Evolutionary conservation across 2,113 vertebrate genomes (phyloP).

Genomic region (Hypocryptadius cinnamomeus): DNA sequence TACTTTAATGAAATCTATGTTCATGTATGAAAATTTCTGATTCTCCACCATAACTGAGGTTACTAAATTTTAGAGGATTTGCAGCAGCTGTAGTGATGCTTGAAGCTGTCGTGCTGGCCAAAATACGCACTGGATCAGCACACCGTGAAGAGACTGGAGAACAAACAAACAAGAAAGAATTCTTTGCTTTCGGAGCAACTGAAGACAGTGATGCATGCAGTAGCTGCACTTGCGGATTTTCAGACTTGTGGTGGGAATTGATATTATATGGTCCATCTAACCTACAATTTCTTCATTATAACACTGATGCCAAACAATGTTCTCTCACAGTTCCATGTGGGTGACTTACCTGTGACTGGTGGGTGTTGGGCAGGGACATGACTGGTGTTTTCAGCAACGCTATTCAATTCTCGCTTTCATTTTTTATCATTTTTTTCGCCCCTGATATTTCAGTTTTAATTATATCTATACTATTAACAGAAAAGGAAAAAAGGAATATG

Average conservation of each 20-base stretch:
- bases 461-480: background rate
- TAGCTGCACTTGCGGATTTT: background rate
- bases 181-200: background rate
- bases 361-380: too few species aligned
- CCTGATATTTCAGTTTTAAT: background rate
- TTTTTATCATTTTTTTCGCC: fast-evolving
- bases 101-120: background rate
- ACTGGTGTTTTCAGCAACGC: background rate
- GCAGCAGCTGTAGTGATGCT: background rate
- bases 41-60: background rate
- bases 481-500: background rate
- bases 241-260: background rate
- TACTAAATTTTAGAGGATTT: background rate
- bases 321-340: background rate
- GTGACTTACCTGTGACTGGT: background rate
- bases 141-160: background rate
- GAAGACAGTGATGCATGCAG: background rate
- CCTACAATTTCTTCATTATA: background rate
- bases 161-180: background rate
- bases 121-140: background rate
- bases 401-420: background rate
- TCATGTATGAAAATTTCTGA: background rate
- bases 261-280: background rate
- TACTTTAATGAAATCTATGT: background rate
- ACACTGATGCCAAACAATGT: background rate